phyloP scores from a whole-genome alignment of 2,113 vertebrate species.

The Pseudorectes ferrugineus region DNA sequence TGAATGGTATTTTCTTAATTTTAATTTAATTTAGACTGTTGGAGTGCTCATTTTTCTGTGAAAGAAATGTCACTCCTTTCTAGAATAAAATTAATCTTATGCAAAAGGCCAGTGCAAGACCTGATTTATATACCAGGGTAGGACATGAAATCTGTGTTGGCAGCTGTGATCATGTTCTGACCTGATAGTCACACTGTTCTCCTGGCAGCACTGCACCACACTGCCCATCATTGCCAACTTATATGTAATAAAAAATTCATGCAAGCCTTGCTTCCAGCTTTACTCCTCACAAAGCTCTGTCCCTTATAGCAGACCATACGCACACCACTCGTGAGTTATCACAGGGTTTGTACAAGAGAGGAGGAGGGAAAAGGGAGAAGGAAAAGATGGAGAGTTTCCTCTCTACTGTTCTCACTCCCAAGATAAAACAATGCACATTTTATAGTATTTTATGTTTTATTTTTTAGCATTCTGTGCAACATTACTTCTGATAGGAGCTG shows the following conservation, averaged over 20 bases:
- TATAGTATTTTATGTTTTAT: neutral
- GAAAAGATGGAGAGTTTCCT: neutral
- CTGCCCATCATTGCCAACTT: neutral
- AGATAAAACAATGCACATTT: neutral
- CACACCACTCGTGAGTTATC: fast-evolving
- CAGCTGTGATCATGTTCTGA: neutral
- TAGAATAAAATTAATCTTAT: neutral
- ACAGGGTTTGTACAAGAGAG: neutral
- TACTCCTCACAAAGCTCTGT: neutral
- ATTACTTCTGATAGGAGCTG: neutral
- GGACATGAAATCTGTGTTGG: neutral
- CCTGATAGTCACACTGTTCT: neutral
- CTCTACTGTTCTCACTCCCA: neutral
- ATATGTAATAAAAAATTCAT: neutral
- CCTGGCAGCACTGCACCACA: neutral
- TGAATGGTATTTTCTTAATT: neutral
- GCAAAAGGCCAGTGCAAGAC: neutral
- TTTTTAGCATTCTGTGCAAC: neutral
- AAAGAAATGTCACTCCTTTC: neutral
- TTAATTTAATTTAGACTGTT: neutral
- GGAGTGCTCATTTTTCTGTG: neutral
- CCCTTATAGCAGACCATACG: neutral
- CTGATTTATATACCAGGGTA: neutral
- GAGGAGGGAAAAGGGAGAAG: neutral
- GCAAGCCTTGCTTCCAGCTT: neutral